phyloP scores from a whole-genome alignment of 2,797 vertebrate species.

The Nasua narica region DNA sequence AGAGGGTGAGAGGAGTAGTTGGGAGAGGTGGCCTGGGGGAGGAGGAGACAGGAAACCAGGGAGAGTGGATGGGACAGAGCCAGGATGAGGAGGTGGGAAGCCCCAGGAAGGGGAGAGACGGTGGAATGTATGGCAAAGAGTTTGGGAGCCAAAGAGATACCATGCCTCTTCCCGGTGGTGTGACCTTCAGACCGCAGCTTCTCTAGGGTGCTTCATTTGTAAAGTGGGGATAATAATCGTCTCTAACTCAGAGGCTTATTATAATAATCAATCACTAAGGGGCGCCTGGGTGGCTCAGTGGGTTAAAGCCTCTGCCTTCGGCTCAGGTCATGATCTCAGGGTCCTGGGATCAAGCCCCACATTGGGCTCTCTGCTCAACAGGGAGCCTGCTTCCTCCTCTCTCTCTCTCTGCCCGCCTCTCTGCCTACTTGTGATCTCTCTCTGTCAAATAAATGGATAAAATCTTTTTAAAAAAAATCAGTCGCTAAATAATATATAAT shows the following conservation, averaged over 20 bases:
- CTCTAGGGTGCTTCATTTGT: neutral
- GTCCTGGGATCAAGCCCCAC: too few relatives aligned
- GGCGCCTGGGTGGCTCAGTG: too few relatives aligned
- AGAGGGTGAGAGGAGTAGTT: neutral
- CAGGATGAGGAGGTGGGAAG: neutral
- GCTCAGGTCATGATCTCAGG: too few relatives aligned
- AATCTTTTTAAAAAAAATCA: neutral
- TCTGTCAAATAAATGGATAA: too few relatives aligned
- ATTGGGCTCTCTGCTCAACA: too few relatives aligned
- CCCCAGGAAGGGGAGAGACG: neutral
- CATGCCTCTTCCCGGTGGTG: constrained; percentile 36
- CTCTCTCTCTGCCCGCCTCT: too few relatives aligned
- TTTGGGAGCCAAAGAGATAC: neutral
- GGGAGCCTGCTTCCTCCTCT: too few relatives aligned
- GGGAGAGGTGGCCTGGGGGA: neutral
- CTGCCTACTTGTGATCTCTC: too few relatives aligned
- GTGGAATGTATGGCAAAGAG: neutral
- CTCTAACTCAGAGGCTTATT: neutral
- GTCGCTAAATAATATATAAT: neutral
- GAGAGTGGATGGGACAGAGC: neutral
- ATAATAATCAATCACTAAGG: neutral
- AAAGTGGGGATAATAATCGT: neutral
- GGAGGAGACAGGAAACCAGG: neutral
- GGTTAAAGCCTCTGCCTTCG: too few relatives aligned
- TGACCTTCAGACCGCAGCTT: neutral